Conservation (phyloP, 2,888 invertebrate species). For the Chrysodeixis includens region DNA sequence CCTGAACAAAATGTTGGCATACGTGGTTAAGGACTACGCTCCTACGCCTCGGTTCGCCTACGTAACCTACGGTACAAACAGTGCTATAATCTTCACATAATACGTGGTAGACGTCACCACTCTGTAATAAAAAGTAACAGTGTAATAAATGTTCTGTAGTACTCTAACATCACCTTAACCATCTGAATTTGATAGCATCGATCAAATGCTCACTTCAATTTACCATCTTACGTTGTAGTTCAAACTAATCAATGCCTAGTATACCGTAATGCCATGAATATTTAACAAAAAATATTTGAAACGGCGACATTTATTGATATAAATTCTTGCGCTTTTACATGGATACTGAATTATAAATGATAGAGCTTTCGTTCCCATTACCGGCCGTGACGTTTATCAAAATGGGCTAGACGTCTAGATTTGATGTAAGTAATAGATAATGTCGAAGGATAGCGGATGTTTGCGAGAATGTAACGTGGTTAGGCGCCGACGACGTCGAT, state of each 20-base stretch:
- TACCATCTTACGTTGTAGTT: neutral
- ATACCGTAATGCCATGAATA: neutral
- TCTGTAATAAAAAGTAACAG: neutral
- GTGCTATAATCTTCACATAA: constrained; percentile 1
- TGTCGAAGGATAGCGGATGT: constrained; percentile 67
- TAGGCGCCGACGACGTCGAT: constrained; percentile 67
- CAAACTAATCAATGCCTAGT: neutral
- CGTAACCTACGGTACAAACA: neutral
- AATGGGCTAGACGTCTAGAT: constrained; percentile 11
- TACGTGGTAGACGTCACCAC: neutral
- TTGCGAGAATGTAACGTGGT: constrained; percentile 61
- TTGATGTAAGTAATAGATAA: constrained; percentile 23
- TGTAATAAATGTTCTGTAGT: neutral
- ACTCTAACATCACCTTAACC: neutral
- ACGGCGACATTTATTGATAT: neutral
- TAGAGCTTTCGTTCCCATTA: neutral
- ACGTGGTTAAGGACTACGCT: neutral
- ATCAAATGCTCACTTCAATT: neutral
- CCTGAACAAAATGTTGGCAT: neutral
- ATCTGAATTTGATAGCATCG: neutral
- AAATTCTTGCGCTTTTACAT: neutral
- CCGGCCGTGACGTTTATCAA: neutral
- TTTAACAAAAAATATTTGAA: neutral
- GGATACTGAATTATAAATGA: neutral
- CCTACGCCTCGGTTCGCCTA: neutral